A percentile compares a stretch with the other conserved stretches of the same genome.
phyloP scores from a whole-genome alignment of 2,888 invertebrate genomes.

The Panzeria rudis region DNA sequence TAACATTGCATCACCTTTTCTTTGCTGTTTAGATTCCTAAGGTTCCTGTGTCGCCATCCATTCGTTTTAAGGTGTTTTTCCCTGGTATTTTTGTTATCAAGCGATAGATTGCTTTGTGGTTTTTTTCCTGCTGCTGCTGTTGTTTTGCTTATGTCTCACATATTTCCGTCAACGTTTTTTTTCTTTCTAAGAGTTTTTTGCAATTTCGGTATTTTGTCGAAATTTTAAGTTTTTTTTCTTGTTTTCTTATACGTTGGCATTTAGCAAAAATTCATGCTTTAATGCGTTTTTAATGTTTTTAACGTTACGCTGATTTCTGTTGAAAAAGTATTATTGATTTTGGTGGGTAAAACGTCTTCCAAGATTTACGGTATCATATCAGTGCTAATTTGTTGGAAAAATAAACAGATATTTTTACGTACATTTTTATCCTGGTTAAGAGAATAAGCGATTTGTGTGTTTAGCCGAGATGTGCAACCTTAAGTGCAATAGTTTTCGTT shows the following conservation, averaged over 20 bases:
- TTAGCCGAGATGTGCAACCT: neutral
- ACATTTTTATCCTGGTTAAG: neutral
- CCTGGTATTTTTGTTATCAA: conserved; percentile 56
- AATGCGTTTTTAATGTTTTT: conserved; percentile 72
- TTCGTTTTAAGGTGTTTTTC: conserved; percentile 48
- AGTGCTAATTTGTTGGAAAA: conserved; percentile 47
- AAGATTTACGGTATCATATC: conserved; percentile 33
- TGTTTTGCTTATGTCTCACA: conserved; percentile 53
- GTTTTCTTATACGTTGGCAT: conserved; percentile 48
- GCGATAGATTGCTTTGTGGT: conserved; percentile 20
- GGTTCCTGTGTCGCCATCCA: conserved; percentile 60
- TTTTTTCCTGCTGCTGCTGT: conserved; percentile 9
- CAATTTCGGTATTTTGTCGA: conserved; percentile 31
- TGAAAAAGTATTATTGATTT: conserved; percentile 56
- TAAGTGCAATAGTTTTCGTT: neutral
- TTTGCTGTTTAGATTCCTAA: conserved; percentile 63
- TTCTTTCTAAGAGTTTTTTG: neutral
- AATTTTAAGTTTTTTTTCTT: conserved; percentile 35
- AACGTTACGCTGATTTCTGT: conserved; percentile 58
- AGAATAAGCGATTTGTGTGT: neutral
- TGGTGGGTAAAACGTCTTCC: conserved; percentile 6
- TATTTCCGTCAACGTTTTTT: conserved; percentile 63
- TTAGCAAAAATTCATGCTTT: conserved; percentile 67
- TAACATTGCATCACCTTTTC: conserved; percentile 59
- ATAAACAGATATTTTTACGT: neutral